phyloP scores from a whole-genome alignment of 23 tunicate species.

The Styela clava region DNA sequence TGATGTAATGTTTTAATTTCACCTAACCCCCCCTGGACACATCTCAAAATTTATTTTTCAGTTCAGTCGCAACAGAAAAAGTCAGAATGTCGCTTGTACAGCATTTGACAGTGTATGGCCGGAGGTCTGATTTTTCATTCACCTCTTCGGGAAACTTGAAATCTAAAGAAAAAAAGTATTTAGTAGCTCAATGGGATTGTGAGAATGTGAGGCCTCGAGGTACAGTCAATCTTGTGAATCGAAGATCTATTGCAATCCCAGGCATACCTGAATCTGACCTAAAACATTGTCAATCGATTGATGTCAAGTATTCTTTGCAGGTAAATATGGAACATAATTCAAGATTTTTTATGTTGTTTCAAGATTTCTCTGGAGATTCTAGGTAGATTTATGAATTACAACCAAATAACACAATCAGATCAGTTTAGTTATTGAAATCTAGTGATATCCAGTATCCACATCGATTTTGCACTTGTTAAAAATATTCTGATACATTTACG shows the following conservation, averaged over 20 bases:
- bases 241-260: constrained; percentile 25
- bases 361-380: no score
- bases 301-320: constrained; percentile 12
- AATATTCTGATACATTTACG: no score
- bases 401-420: no score
- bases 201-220: not conserved
- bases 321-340: not conserved
- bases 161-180: constrained; percentile 22
- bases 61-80: not conserved
- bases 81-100: constrained; percentile 20
- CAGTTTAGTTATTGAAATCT: no score
- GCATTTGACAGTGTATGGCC: constrained; percentile 36
- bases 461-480: no score
- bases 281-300: constrained; percentile 35
- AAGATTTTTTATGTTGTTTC: no score
- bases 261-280: constrained; percentile 33
- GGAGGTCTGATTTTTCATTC: constrained; percentile 36
- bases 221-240: constrained; percentile 26
- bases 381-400: no score
- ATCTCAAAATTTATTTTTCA: not conserved
- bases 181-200: constrained; percentile 25
- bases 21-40: no score
- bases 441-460: no score
- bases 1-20: no score
- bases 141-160: constrained; percentile 37